A percentile compares a stretch with the other conserved stretches of the same genome.
Conservation (phyloP, 2,797 vertebrate species). For the Triplophysa yarkandensis region DNA sequence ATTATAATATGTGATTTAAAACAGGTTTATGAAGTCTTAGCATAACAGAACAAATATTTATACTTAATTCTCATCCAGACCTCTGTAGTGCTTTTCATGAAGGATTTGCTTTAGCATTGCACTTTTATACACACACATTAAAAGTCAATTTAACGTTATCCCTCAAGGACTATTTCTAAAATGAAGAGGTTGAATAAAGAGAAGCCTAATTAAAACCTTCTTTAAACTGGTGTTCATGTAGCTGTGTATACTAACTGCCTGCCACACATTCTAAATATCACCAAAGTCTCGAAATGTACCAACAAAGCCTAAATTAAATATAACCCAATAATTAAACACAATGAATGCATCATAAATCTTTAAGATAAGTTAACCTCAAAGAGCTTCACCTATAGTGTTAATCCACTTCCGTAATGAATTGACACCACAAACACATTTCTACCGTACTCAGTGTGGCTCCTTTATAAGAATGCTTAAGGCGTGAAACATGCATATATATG, state of each 20-base stretch:
- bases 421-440: background rate
- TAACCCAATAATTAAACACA: background rate
- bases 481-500: background rate
- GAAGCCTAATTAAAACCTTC: conserved; percentile 40
- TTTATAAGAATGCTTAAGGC: background rate
- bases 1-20: background rate
- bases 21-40: conserved; percentile 1
- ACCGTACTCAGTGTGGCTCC: background rate
- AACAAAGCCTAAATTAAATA: background rate
- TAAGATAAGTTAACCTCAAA: background rate
- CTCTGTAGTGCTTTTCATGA: conserved; percentile 14
- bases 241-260: conserved; percentile 17
- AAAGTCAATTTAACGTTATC: conserved; percentile 44
- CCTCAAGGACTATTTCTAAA: conserved; percentile 43
- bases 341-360: background rate
- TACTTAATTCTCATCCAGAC: background rate
- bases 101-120: conserved; percentile 22
- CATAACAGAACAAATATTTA: background rate
- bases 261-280: conserved; percentile 20
- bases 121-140: conserved; percentile 45
- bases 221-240: conserved; percentile 39
- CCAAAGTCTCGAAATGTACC: conserved; percentile 17
- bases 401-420: background rate
- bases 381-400: background rate
- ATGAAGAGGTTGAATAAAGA: conserved; percentile 39